Conservation (phyloP, 1,140 invertebrate species). For the Drosophila repletoides region DNA sequence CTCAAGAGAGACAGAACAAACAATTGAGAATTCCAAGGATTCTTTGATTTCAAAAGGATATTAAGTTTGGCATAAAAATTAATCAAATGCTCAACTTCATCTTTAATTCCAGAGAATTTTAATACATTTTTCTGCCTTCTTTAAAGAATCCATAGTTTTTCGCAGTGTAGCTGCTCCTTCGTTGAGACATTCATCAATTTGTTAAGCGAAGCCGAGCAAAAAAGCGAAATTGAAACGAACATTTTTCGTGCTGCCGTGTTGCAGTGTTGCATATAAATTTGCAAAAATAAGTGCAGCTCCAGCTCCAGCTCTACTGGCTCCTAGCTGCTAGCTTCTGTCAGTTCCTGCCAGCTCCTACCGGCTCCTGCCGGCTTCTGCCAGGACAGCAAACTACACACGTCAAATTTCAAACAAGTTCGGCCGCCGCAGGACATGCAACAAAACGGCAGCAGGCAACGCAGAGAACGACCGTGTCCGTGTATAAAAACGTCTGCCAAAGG, state of each 20-base stretch:
- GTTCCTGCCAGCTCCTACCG: not conserved
- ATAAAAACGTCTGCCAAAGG: constrained; percentile 17
- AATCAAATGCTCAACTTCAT: too few relatives aligned
- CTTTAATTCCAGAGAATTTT: too few relatives aligned
- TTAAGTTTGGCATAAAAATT: too few relatives aligned
- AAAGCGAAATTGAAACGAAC: constrained; percentile 64
- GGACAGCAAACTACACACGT: constrained; percentile 72
- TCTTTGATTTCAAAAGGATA: too few relatives aligned
- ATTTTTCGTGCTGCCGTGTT: constrained; percentile 51
- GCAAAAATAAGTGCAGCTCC: constrained; percentile 59
- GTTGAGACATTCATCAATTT: constrained; percentile 71
- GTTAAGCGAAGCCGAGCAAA: constrained; percentile 50
- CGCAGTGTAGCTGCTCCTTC: not conserved
- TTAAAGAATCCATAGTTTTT: too few relatives aligned
- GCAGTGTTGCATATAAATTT: constrained; percentile 71
- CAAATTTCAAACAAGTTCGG: constrained; percentile 77
- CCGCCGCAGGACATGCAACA: constrained; percentile 69
- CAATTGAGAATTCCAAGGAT: too few relatives aligned
- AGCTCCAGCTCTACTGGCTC: not conserved
- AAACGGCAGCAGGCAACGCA: constrained; percentile 46
- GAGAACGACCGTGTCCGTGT: constrained; percentile 25
- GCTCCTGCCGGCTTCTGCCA: constrained; percentile 12
- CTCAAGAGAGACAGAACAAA: too few relatives aligned
- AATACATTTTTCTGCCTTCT: too few relatives aligned
- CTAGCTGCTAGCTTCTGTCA: not conserved